Evolutionary conservation across 2,113 vertebrate species (phyloP), one percentile per base, ranked within the genome.

Genomic region (Dermatemys mawii): DNA sequence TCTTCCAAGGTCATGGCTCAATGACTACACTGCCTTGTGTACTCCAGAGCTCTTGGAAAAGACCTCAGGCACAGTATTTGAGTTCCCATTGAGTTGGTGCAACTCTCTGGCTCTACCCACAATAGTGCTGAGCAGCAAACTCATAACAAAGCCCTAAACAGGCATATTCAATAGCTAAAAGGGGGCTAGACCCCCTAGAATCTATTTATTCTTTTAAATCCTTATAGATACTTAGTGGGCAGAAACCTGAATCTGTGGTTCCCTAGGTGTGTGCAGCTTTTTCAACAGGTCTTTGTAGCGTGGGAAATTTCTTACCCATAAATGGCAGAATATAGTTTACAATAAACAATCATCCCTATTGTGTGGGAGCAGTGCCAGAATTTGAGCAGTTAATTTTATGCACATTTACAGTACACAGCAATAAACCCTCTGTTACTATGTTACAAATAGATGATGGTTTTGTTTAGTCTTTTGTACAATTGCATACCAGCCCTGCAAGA

Each of bases 401-500:
- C 5, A 1, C 81, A 19, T 80, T 96, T 93, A 83, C 94, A 94
- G 49, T 89, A 93, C 2, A 4, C 13, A 80, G 78, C 49, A 81
- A 86, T 89, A 78, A 95, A 87, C 55, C 73, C 8, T n/a, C n/a
- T n/a, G 21, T 2, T 78, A 63, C 49, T 32, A n/a, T 11, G 54
- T 85, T 94, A 84, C 86, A 94, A 91, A 90, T 32, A 93, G 55
- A 92, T 93, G 46, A 92, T 35, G 55, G 22, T 81, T 93, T 93
- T 96, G 53, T 93, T 92, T 95, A 94, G 89, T 90, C 13, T 67
- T 94, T 93, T 55, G 44, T 84, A 87, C 46, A 85, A 78, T 87
- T 96, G 85, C n/a, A 79, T n/a, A n/a, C n/a, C n/a, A n/a, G n/a
- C n/a, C n/a, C n/a, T n/a, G n/a, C n/a, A n/a, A n/a, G n/a, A n/a